Base-by-base conservation (phyloP, 92 coral and sea anemone species). In the Virgularia gustaviana region DNA sequence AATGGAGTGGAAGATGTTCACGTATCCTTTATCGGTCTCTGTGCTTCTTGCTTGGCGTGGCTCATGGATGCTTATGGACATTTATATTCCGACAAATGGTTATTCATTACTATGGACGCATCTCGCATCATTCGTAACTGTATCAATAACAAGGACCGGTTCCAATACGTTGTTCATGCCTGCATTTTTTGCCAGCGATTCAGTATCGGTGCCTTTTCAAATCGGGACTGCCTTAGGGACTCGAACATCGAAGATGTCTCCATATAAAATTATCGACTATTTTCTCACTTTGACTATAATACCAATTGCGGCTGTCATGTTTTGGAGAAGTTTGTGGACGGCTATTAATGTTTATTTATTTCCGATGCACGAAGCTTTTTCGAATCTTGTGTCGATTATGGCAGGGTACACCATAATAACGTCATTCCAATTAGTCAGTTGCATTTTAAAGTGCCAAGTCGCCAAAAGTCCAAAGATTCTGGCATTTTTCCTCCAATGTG, bases 1-100 rank as follows among this genome's bases (percentile, higher is more conserved):
- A 25, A 45, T 12, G 3, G 74, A 67, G 28, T 67, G 74, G 74
- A 16, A 43, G 0, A 23, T 28, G 29, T 67, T 67, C 29, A 67
- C 49, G 74, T 67, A 67, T 20, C 74, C 74, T 5, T 32, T 67
- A 8, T 39, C 56, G 18, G 4, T 67, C 10, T 28, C 59, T 0
- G 74, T 67, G 19, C 33, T 67, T 1, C 74, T 45, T 25, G 74
- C 59, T 0, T 67, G 74, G 74, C 74, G 74, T 20, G 74, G 74
- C 7, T 33, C 20, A 1, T 67, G 74, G 74, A 67, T 67, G 74
- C 16, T 67, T 0, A 11, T 67, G 3, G 74, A 67, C 18, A 11
- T 39, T n/a, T 67, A 67, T 22, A 2, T 47, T 20, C 74, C 74
- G 15, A n/a, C 59, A 19, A 28, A 15, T n/a, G 74, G 74, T 6